These are phyloP conservation scores for Gambelia wislizenii DNA, from an alignment of 2,797 vertebrate genomes.

Conservation along the genomic window DNA sequence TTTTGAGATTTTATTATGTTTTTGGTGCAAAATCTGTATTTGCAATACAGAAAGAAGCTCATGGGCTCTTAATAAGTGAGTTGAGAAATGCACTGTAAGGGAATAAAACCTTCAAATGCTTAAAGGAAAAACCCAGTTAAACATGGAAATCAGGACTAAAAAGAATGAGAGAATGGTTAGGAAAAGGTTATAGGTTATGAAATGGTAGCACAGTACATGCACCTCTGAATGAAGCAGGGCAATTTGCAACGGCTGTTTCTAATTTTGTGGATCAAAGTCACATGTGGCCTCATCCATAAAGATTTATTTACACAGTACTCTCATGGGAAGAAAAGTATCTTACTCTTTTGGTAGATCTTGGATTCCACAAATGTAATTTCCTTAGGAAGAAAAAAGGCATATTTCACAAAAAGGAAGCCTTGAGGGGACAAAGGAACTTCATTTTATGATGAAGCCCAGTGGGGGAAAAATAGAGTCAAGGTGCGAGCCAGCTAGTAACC, in stretches of 20 bases:
- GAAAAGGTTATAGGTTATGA: conserved; percentile 30
- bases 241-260: conserved; percentile 25
- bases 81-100: background rate
- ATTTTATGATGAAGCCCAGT: background rate
- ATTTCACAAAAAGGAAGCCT: background rate
- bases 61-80: background rate
- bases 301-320: background rate
- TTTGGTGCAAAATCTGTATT: background rate
- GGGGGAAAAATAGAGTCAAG: background rate
- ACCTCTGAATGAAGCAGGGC: conserved; percentile 35
- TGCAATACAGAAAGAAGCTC: background rate
- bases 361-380: conserved; percentile 14
- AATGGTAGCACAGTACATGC: conserved; percentile 36
- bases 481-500: background rate
- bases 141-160: conserved; percentile 43
- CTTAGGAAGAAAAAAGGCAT: background rate
- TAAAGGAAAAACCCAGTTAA: conserved; percentile 35
- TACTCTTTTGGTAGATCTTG: background rate
- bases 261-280: conserved; percentile 6
- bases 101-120: background rate
- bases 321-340: background rate
- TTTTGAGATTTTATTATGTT: background rate
- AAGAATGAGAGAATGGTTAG: conserved; percentile 50
- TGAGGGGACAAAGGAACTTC: background rate
- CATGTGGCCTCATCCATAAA: background rate